Percentiles rank a stretch among this genome's conserved stretches.
These are phyloP conservation scores for Elymnias hypermnestra DNA, from an alignment of 1,140 invertebrate genomes.

Conservation along the genomic window DNA sequence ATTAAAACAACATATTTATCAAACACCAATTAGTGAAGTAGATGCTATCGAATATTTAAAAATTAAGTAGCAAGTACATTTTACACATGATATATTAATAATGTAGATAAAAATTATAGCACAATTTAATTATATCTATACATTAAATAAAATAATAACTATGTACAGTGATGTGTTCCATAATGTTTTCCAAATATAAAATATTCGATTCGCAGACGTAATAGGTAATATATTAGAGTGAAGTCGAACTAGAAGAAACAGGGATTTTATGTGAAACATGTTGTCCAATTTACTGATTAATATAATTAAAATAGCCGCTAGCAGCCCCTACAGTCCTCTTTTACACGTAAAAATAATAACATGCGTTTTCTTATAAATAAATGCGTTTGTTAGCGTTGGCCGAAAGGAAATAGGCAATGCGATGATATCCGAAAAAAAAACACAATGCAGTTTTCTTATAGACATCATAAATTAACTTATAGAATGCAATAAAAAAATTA, in stretches of 20 bases:
- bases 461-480: too few species aligned
- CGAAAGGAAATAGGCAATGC: too few species aligned
- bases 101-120: too few species aligned
- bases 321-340: neutral
- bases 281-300: conserved; percentile 26
- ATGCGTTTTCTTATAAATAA: too few species aligned
- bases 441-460: too few species aligned
- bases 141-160: conserved; percentile 38
- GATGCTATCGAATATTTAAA: conserved; percentile 28
- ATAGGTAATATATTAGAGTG: conserved; percentile 31
- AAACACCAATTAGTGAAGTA: conserved; percentile 65
- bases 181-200: conserved; percentile 55
- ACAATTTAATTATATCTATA: too few species aligned
- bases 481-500: too few species aligned
- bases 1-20: conserved; percentile 45
- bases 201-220: conserved; percentile 39
- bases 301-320: neutral
- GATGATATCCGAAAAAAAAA: too few species aligned
- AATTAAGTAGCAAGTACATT: conserved; percentile 5
- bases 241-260: conserved; percentile 49
- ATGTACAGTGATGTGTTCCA: conserved; percentile 65
- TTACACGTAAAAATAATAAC: neutral
- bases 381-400: too few species aligned
- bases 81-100: too few species aligned
- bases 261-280: conserved; percentile 49